Percentiles rank a stretch among this genome's conserved stretches.
These are phyloP conservation scores for Elaphurus davidianus DNA, from an alignment of 2,113 vertebrate species.

Conservation along the genomic window DNA sequence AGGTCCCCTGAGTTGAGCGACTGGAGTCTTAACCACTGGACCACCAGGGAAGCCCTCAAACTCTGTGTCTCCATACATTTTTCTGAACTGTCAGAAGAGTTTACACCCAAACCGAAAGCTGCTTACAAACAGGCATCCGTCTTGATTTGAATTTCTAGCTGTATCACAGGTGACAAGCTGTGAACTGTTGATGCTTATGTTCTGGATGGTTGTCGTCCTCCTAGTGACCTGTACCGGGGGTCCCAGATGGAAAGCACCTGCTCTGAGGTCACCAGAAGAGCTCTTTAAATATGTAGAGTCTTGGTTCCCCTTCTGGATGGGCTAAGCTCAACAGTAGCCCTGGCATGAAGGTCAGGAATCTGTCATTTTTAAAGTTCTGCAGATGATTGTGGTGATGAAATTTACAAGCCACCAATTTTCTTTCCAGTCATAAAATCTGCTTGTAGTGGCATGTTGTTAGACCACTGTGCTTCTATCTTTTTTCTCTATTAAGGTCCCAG, in stretches of 20 bases:
- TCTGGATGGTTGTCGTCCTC: background rate
- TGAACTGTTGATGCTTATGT: background rate
- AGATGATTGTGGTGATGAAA: background rate
- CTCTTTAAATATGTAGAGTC: background rate
- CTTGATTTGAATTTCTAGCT: background rate
- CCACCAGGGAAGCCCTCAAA: background rate
- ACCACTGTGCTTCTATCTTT: background rate
- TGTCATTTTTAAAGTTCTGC: background rate
- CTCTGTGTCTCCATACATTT: background rate
- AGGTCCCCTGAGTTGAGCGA: background rate
- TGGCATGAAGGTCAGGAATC: background rate
- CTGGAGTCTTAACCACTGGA: background rate
- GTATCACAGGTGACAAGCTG: background rate
- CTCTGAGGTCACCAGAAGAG: background rate
- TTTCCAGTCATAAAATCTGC: background rate
- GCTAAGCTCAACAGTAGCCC: background rate
- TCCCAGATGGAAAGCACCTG: background rate
- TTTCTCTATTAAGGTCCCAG: background rate
- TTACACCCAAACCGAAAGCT: background rate
- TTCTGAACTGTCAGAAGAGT: background rate
- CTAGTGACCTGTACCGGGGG: background rate
- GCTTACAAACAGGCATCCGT: background rate
- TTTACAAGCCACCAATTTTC: background rate
- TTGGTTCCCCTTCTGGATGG: background rate
- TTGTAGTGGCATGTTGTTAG: background rate